Conservation (phyloP, 2,888 invertebrate species). For the Dendrolimus pini region DNA sequence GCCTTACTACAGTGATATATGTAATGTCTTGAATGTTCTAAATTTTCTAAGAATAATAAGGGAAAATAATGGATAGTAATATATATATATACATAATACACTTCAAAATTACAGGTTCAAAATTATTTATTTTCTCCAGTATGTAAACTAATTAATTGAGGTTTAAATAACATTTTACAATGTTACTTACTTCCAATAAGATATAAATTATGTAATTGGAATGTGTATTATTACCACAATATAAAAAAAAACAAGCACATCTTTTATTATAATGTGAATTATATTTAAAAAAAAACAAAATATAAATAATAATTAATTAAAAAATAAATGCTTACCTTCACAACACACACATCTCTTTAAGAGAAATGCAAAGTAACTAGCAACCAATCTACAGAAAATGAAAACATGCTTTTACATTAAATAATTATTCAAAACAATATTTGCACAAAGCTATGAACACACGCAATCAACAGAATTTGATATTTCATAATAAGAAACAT, state of each 20-base stretch:
- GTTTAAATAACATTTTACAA: too few relatives aligned
- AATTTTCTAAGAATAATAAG: too few relatives aligned
- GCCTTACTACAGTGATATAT: too few relatives aligned
- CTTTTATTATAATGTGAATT: background rate
- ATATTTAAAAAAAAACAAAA: background rate
- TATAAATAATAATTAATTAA: background rate
- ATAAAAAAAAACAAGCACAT: background rate
- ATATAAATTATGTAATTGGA: too few relatives aligned
- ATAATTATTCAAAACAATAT: conserved; percentile 1
- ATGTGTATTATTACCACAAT: too few relatives aligned
- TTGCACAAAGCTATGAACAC: conserved; percentile 62
- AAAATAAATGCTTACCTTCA: background rate
- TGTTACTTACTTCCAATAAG: too few relatives aligned
- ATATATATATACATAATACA: too few relatives aligned
- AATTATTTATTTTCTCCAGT: too few relatives aligned
- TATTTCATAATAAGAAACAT: conserved; percentile 8
- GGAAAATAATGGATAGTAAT: too few relatives aligned
- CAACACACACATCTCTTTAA: background rate
- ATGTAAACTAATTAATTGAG: too few relatives aligned
- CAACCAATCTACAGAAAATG: background rate
- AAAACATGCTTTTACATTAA: background rate
- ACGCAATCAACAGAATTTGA: conserved; percentile 28
- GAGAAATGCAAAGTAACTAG: background rate
- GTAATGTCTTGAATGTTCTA: too few relatives aligned
- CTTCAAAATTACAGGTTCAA: too few relatives aligned